Conservation (phyloP, 2,113 vertebrate genomes). For the Labeo rohita region DNA sequence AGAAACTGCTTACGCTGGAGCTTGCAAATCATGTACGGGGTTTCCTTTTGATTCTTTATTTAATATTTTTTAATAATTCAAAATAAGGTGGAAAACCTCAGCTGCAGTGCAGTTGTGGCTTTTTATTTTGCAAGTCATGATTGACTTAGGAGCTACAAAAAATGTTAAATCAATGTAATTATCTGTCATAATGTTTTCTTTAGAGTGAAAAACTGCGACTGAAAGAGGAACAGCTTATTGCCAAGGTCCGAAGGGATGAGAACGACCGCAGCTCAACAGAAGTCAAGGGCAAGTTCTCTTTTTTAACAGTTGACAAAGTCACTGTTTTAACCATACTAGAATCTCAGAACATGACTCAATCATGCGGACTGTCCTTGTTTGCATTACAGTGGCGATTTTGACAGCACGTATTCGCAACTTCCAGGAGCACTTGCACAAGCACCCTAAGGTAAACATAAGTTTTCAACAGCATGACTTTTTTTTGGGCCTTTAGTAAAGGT, state of each 20-base stretch:
- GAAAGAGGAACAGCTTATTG: conserved; percentile 84
- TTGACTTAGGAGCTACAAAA: neutral
- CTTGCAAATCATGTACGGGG: conserved; percentile 86
- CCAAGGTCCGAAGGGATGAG: conserved; percentile 83
- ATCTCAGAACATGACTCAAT: conserved; percentile 21
- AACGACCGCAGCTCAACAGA: conserved; percentile 82
- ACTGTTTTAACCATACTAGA: neutral
- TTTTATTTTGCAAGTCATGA: neutral
- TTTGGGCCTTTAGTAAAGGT: conserved; percentile 21
- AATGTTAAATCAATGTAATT: neutral
- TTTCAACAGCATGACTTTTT: neutral
- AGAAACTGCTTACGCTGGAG: conserved; percentile 88
- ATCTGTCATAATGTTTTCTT: conserved; percentile 22
- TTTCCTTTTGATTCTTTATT: neutral
- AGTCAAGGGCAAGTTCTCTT: conserved; percentile 79
- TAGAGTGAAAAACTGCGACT: conserved; percentile 88
- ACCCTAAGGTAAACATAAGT: conserved; percentile 82
- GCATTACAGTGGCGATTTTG: conserved; percentile 82
- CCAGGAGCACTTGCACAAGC: conserved; percentile 87
- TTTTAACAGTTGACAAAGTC: conserved; percentile 19
- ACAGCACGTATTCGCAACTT: conserved; percentile 86
- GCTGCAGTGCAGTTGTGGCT: neutral
- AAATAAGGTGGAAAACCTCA: neutral
- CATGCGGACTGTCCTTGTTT: neutral
- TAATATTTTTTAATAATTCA: neutral